Base-by-base conservation (phyloP, 2,797 vertebrate genomes). In the Periophthalmus magnuspinnatus region DNA sequence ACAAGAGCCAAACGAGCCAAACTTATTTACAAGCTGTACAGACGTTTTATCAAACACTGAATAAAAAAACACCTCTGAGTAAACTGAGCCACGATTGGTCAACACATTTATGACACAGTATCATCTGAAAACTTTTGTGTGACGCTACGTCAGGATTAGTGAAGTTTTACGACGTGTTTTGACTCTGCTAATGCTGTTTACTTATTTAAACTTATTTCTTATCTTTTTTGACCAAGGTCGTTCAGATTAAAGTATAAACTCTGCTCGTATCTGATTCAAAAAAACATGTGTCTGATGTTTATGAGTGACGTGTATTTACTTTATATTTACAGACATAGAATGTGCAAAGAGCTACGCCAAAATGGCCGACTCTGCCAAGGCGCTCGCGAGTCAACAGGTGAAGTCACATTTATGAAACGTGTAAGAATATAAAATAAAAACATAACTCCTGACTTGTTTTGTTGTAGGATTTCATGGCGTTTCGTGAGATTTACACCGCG, bases 341-440 rank as follows among this genome's bases (percentile, higher is more conserved):
- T 96, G 95, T 82, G 95, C 96, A 71, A 97, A 96, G 92, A 96
- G 92, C 83, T 93, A 96, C 52, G 89, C 95, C 80, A 99, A 99
- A 91, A 95, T 99, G 95, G 96, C 97, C 1, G 97, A 99, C 88
- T 95, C 95, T 19, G 94, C 95, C 67, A 97, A 96, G 91, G 88
- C 92, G n/a, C 92, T 95, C 65, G 92, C 97, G 66, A 94, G 92
- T 84, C 91, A 96, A 50, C 96, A 98, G 94, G 97, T 98, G 75
- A 93, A 28, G 28, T 80, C 28, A 28, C 28, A 28, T 28, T 28
- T 28, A n/a, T n/a, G n/a, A 28, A 28, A 28, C 28, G 28, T 28
- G 28, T 28, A 3, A 28, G 28, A 28, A 28, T 28, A 28, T 28
- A 28, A 28, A 28, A 28, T n/a, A 28, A 28, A 28, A 28, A 28